Evolutionary conservation across 2,797 vertebrate genomes (phyloP).

Genomic region (Eulemur coronatus): DNA sequence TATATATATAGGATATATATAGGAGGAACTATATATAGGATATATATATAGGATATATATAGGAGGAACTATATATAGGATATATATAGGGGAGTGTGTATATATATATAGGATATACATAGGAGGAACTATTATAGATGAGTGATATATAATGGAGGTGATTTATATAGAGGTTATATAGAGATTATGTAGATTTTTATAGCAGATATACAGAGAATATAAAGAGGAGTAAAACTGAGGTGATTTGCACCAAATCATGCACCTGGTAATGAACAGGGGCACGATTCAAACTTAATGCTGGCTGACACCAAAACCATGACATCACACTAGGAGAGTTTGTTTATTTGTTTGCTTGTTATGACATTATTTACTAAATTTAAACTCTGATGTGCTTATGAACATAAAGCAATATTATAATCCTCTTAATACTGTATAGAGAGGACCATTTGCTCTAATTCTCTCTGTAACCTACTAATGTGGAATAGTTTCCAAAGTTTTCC

Average conservation of each 20-base stretch:
- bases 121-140: no score
- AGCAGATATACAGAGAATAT: no score
- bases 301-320: background rate
- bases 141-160: no score
- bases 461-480: background rate
- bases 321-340: background rate
- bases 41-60: no score
- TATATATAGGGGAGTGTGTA: no score
- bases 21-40: no score
- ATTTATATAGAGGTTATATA: no score
- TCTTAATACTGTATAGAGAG: background rate
- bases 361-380: constrained; percentile 44
- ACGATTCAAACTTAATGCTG: background rate
- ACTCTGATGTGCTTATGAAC: background rate
- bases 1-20: no score
- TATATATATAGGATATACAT: no score
- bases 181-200: no score
- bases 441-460: background rate
- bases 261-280: background rate
- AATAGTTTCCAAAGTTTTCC: background rate
- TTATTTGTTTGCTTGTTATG: background rate
- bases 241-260: background rate
- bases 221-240: background rate
- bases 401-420: background rate
- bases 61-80: no score